Evolutionary conservation across 2,113 vertebrate species (phyloP).

Genomic region (Phainopepla nitens): DNA sequence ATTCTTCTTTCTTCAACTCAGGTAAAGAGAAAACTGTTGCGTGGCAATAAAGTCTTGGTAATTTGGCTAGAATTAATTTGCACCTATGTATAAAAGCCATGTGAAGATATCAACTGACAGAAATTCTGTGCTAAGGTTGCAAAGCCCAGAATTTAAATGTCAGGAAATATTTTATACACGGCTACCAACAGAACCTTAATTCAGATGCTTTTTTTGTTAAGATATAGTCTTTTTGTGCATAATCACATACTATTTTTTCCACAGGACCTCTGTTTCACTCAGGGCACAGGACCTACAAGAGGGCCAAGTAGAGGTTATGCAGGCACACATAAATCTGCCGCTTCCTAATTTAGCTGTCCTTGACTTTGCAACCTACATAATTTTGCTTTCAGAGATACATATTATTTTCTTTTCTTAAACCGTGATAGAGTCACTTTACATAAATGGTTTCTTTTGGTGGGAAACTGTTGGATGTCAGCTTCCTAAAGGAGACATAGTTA

Average conservation of each 20-base stretch:
- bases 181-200: neutral
- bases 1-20: neutral
- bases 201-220: neutral
- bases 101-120: neutral
- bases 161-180: neutral
- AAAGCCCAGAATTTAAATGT: neutral
- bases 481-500: neutral
- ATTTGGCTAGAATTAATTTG: neutral
- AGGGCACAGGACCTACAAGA: slow-evolving; percentile 40
- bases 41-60: neutral
- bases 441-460: neutral
- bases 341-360: slow-evolving; percentile 48
- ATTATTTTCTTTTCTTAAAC: neutral
- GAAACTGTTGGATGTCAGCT: neutral
- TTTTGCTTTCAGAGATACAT: neutral
- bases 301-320: slow-evolving; percentile 27
- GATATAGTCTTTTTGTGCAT: slow-evolving; percentile 13
- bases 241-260: slow-evolving; percentile 41
- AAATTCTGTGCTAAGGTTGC: neutral
- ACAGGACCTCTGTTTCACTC: neutral
- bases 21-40: neutral
- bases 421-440: neutral
- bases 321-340: slow-evolving; percentile 49
- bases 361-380: slow-evolving; percentile 43
- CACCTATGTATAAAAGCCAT: neutral